These are phyloP conservation scores for Nipponacmea schrenckii DNA, from an alignment of 2,888 invertebrate genomes.

Conservation along the genomic window DNA sequence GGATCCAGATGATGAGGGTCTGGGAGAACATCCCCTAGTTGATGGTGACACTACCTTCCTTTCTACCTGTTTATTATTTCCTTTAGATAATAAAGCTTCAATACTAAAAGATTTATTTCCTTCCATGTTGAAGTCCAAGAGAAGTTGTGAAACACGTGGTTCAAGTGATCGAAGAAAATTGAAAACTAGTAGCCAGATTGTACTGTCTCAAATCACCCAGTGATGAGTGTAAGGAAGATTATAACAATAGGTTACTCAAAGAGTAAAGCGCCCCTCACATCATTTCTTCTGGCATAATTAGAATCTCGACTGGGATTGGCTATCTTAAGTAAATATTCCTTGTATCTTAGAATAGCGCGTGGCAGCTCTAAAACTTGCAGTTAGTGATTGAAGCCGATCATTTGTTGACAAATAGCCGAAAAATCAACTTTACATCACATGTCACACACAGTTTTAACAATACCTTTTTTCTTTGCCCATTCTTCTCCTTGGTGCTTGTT, in stretches of 20 bases:
- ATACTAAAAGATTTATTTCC: constrained; percentile 84
- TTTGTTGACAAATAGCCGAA: constrained; percentile 14
- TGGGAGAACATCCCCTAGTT: constrained; percentile 34
- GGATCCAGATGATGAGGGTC: constrained; percentile 46
- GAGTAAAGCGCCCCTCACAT: constrained; percentile 13
- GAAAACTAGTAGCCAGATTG: constrained; percentile 4
- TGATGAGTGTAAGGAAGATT: constrained; percentile 17
- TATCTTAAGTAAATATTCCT: constrained; percentile 14
- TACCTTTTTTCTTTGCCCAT: not conserved
- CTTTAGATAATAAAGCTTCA: constrained; percentile 83
- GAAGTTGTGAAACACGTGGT: too few relatives aligned
- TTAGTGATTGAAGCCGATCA: constrained; percentile 5
- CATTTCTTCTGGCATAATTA: constrained; percentile 19
- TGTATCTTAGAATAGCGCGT: constrained; percentile 18
- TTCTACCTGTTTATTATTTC: constrained; percentile 18
- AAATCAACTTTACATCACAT: constrained; percentile 14
- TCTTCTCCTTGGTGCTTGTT: too few relatives aligned
- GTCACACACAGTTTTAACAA: constrained; percentile 10
- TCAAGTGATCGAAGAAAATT: too few relatives aligned
- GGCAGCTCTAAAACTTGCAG: not conserved
- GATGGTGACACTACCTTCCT: constrained; percentile 20
- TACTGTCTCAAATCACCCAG: not conserved
- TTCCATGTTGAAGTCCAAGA: constrained; percentile 39
- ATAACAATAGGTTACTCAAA: constrained; percentile 19
- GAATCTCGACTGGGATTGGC: constrained; percentile 23